Percentiles rank a stretch among this genome's conserved stretches.
Conservation (phyloP, 2,797 vertebrate species). For the Rhinogobio ventralis region DNA sequence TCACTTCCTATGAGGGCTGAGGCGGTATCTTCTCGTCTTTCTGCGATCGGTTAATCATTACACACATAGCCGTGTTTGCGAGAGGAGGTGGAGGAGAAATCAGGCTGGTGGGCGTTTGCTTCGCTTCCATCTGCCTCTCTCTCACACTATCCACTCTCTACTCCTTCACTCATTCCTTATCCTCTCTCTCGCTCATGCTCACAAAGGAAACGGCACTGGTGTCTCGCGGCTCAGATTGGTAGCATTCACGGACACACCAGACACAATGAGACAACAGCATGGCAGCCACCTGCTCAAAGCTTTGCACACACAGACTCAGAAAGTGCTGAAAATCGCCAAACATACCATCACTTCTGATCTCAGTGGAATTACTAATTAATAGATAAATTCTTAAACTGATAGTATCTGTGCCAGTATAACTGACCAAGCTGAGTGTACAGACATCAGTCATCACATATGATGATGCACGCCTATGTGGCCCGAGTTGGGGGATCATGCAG, state of each 20-base stretch:
- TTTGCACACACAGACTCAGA: not conserved
- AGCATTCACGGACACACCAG: slow-evolving; percentile 26
- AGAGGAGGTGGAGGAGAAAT: slow-evolving; percentile 49
- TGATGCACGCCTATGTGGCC: not conserved
- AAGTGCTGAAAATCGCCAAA: not conserved
- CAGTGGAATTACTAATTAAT: not conserved
- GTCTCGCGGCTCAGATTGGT: slow-evolving; percentile 38
- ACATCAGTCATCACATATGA: not conserved
- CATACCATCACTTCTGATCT: not conserved
- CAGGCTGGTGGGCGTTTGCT: slow-evolving; percentile 60
- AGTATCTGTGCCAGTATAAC: slow-evolving; percentile 3
- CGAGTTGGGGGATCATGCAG: not conserved
- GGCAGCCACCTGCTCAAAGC: slow-evolving; percentile 41
- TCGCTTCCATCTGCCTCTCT: slow-evolving; percentile 67
- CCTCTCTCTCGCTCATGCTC: not conserved
- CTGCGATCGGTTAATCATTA: slow-evolving; percentile 64
- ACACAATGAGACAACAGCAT: slow-evolving; percentile 38
- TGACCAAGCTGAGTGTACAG: not conserved
- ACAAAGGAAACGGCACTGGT: slow-evolving; percentile 30
- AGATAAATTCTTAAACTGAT: not conserved
- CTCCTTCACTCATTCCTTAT: not conserved
- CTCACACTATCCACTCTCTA: not conserved
- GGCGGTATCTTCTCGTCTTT: slow-evolving; percentile 5
- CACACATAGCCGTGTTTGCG: slow-evolving; percentile 63
- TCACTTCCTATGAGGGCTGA: slow-evolving; percentile 44